Percentiles rank a stretch among this genome's conserved stretches.
Evolutionary conservation across 35 echinoderm and acorn worm genomes (phyloP).

Genomic region (Diadema setosum): DNA sequence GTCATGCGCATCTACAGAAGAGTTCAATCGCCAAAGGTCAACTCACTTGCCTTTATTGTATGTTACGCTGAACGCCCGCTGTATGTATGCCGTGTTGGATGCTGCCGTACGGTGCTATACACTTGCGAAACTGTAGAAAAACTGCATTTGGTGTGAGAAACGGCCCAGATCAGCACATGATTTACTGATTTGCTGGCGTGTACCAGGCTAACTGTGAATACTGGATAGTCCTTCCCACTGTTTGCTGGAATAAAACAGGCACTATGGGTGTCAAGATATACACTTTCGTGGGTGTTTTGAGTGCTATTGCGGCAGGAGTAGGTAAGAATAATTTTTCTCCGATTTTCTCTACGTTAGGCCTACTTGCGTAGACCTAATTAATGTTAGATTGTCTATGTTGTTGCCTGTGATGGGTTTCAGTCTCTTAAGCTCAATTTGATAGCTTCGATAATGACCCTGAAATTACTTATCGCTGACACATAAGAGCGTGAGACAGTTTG

Average conservation of each 20-base stretch:
- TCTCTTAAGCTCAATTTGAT: not conserved
- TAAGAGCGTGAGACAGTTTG: too few relatives aligned
- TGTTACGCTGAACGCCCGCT: too few relatives aligned
- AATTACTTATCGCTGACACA: too few relatives aligned
- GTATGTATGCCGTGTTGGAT: too few relatives aligned
- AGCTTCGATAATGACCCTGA: not conserved
- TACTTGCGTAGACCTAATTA: too few relatives aligned
- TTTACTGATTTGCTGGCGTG: not conserved
- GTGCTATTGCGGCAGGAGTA: not conserved
- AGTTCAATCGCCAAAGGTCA: not conserved
- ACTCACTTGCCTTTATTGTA: not conserved
- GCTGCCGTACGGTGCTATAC: too few relatives aligned
- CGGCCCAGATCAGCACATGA: not conserved
- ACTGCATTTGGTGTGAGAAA: not conserved
- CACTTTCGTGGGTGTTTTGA: not conserved
- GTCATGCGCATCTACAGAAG: constrained; percentile 14
- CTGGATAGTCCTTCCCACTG: not conserved
- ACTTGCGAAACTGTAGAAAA: too few relatives aligned
- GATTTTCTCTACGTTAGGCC: not conserved
- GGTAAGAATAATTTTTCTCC: not conserved
- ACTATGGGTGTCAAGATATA: not conserved
- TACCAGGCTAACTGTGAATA: not conserved
- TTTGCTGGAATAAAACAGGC: not conserved
- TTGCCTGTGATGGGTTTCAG: not conserved
- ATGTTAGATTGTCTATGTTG: too few relatives aligned